Conservation (phyloP, 2,888 invertebrate genomes). For the Autographa gamma region DNA sequence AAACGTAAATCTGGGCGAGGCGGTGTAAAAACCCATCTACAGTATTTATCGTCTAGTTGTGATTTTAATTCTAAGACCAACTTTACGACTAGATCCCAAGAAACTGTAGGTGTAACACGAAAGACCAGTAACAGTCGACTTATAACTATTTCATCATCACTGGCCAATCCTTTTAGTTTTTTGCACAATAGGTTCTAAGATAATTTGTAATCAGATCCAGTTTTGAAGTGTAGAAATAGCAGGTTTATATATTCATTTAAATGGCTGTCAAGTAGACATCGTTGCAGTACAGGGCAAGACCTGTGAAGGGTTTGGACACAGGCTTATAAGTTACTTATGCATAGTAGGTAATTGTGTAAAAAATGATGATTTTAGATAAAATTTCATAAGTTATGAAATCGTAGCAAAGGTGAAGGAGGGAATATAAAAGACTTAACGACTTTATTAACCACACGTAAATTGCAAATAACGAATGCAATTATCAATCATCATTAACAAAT, state of each 20-base stretch:
- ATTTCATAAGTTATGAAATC: not conserved
- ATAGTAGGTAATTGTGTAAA: no score
- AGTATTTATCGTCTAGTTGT: not conserved
- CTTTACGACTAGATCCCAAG: not conserved
- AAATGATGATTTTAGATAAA: not conserved
- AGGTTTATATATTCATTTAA: conserved; percentile 10
- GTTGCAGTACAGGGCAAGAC: not conserved
- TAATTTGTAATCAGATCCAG: conserved; percentile 14
- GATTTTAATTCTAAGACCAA: conserved; percentile 5
- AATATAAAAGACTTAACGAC: not conserved
- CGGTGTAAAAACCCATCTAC: not conserved
- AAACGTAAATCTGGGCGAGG: not conserved
- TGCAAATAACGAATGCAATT: not conserved
- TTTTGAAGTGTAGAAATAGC: conserved; percentile 16
- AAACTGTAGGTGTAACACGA: conserved; percentile 14
- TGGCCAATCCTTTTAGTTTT: conserved; percentile 9
- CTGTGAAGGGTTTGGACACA: no score
- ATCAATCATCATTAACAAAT: not conserved
- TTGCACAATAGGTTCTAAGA: conserved; percentile 15
- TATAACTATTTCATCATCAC: conserved; percentile 13
- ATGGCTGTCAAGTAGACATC: not conserved
- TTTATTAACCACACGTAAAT: not conserved
- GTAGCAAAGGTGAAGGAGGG: not conserved
- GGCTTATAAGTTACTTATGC: no score
- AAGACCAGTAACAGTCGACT: not conserved